Evolutionary conservation across 2,113 vertebrate species (phyloP), one percentile per base, ranked within the genome.

Genomic region (Vicugna pacos): DNA sequence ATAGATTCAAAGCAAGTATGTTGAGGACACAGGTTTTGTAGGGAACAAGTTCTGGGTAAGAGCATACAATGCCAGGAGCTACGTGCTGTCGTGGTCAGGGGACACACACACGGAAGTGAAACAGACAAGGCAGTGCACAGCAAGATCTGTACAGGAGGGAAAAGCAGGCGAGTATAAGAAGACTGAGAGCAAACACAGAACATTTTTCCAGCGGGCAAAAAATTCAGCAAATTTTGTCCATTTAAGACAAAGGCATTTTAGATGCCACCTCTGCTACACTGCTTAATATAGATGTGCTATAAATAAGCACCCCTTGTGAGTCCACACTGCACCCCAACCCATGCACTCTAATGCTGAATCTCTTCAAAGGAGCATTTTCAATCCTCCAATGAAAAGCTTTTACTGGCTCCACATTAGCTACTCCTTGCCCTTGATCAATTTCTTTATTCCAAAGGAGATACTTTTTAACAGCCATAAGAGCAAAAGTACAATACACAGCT

Each of bases 1-100:
- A 95, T 84, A 81, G 96, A 72, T 89, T 90, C 75, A 87, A 94
- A 89, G 82, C 58, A 89, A 95, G n/a, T 81, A 30, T 83, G 86
- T 67, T 22, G 26, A 80, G 54, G 58, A 94, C 82, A 97, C 79
- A 91, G 62, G 62, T 75, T 96, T 96, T 81, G 73, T 76, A 69
- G 11, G 65, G 24, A 92, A 93, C 81, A 70, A 89, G 81, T 76
- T 91, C 89, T 85, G 65, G 64, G 77, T 4, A 35, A n/a, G 16
- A 77, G 60, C 32, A 32, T 8, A 24, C 30, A 83, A 46, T 20
- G 7, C 6, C 17, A 84, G 89, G 80, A 26, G 38, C 62, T 64
- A 50, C 50, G 13, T 79, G 76, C 35, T 42, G 15, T 17, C 13
- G n/a, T 38, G 77, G 67, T 8, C 56, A 80, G 89, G 20, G 50